These are phyloP conservation scores for Euglossa dilemma DNA, from an alignment of 1,140 invertebrate species.

Conservation along the genomic window DNA sequence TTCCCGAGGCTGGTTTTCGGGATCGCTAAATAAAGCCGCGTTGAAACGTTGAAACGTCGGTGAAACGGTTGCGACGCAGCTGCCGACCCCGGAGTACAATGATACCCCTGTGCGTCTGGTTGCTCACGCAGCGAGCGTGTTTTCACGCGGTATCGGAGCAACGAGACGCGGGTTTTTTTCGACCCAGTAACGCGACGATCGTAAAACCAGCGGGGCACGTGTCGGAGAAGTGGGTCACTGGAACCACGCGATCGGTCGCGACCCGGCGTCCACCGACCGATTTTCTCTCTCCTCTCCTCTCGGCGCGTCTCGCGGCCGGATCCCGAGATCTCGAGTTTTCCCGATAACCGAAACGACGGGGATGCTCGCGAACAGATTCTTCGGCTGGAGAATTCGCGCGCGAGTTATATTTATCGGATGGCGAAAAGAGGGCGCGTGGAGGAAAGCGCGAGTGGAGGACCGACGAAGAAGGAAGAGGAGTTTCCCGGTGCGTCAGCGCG, in stretches of 20 bases:
- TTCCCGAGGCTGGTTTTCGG: background rate
- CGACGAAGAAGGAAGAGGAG: conserved; percentile 49
- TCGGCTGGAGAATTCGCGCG: conserved; percentile 29
- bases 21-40: conserved; percentile 39
- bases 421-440: background rate
- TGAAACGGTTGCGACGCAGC: conserved; percentile 54
- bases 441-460: conserved; percentile 42
- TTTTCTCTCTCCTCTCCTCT: no score
- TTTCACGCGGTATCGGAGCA: conserved; percentile 58
- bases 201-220: conserved; percentile 53
- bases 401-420: conserved; percentile 45
- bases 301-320: no score
- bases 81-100: conserved; percentile 59
- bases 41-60: no score
- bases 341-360: no score
- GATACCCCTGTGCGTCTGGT: conserved; percentile 62
- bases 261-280: no score
- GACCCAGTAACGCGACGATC: conserved; percentile 31
- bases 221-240: conserved; percentile 50
- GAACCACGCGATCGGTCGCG: background rate
- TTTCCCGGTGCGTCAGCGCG: conserved; percentile 44
- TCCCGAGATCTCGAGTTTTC: no score
- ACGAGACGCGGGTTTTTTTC: conserved; percentile 57
- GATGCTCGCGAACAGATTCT: background rate
- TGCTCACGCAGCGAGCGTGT: conserved; percentile 25